A percentile compares a stretch with the other conserved stretches of the same genome.
Conservation (phyloP, 2,888 invertebrate genomes). For the Pilophorus perplexus region DNA sequence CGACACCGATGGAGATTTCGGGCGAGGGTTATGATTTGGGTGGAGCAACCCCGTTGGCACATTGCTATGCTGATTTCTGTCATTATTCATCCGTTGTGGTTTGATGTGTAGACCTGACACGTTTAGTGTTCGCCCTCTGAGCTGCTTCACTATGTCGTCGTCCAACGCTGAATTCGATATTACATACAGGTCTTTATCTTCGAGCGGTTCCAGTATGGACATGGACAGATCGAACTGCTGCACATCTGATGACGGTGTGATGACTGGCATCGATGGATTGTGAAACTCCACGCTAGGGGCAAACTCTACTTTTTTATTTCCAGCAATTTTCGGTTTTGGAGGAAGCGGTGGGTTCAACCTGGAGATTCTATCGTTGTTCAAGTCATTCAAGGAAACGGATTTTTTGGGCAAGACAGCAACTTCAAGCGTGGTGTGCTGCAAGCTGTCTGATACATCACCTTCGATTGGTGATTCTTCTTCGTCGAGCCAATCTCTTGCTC, state of each 20-base stretch:
- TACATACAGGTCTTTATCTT: conserved; percentile 56
- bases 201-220: conserved; percentile 41
- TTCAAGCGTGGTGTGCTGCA: conserved; percentile 8
- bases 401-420: conserved; percentile 14
- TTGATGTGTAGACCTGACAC: conserved; percentile 44
- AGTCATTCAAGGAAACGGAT: conserved; percentile 35
- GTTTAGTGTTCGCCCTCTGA: conserved; percentile 47
- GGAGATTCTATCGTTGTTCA: conserved; percentile 9
- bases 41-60: conserved; percentile 44
- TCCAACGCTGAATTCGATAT: conserved; percentile 50
- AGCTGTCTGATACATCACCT: conserved; percentile 32
- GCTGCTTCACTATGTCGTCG: conserved; percentile 47
- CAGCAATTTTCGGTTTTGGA: conserved; percentile 42
- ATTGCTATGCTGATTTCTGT: conserved; percentile 44
- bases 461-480: conserved; percentile 44
- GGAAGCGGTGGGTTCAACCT: conserved; percentile 42
- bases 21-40: conserved; percentile 46
- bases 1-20: conserved; percentile 23
- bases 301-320: conserved; percentile 43
- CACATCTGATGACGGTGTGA: conserved; percentile 68
- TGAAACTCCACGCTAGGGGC: conserved; percentile 38
- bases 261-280: conserved; percentile 59
- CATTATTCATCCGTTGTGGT: conserved; percentile 38
- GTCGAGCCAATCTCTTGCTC: conserved; percentile 40
- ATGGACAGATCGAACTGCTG: conserved; percentile 44